Evolutionary conservation across 2,797 vertebrate species (phyloP), one percentile per base, ranked within the genome.

Genomic region (Tarsius wallacei): DNA sequence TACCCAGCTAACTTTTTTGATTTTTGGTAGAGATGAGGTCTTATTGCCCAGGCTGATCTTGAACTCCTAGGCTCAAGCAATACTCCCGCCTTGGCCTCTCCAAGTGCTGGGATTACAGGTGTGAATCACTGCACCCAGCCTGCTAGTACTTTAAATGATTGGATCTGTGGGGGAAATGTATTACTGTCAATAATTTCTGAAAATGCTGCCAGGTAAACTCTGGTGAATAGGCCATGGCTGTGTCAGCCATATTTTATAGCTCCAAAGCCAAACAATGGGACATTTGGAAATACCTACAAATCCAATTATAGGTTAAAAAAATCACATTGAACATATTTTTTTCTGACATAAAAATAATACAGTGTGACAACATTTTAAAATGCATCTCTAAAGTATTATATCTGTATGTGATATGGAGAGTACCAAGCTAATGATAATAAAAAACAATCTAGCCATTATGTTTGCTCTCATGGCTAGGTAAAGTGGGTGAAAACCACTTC

Each of bases 341-440:
- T 71, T 33, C 73, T 68, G 80, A 81, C 10, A 51, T 85, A 86
- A 81, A 95, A 91, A 87, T 94, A 91, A 84, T 17, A n/a, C n/a
- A n/a, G n/a, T n/a, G n/a, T n/a, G n/a, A n/a, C 68, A 85, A 96
- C 36, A 26, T 22, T 95, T 85, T 47, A n/a, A 70, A 95, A 74
- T 36, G 53, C 5, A 82, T 36, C 47, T 73, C 61, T 59, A 81
- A 87, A 61, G 47, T 80, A 36, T 61, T 26, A n/a, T 76, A 83
- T 94, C 87, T 88, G 49, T 63, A 26, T 42, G 3, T 26, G 71
- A 59, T 14, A 73, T 21, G 33, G 17, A 80, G 13, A 24, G 2
- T 24, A 70, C 2, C 2, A 12, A 88, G 53, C 66, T 81, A 71
- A 90, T 74, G 77, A 22, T 33, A 63, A 88, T 51, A 64, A 88